Conservation (phyloP, 1,140 invertebrate genomes). For the Aphaenogaster floridana region DNA sequence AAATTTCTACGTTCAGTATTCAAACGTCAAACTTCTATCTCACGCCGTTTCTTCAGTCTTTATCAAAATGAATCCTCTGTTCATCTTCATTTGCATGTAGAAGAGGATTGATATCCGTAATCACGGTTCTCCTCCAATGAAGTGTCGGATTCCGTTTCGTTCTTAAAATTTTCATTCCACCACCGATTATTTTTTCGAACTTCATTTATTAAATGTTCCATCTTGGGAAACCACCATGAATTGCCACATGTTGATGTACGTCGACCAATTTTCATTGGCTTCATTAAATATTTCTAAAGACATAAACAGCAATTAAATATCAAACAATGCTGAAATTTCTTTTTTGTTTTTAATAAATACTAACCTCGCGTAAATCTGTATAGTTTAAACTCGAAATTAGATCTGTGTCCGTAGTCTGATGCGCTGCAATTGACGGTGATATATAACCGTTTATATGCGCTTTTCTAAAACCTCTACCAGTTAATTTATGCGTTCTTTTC, state of each 20-base stretch:
- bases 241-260: constrained; percentile 63
- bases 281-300: constrained; percentile 68
- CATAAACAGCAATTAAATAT: constrained; percentile 32
- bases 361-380: constrained; percentile 53
- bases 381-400: constrained; percentile 43
- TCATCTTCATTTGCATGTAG: constrained; percentile 77
- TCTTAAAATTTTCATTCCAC: constrained; percentile 62
- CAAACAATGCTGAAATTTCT: not conserved
- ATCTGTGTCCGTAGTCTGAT: constrained; percentile 37
- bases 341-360: constrained; percentile 22
- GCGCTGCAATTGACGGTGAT: constrained; percentile 10
- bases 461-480: constrained; percentile 62
- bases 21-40: not conserved
- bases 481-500: constrained; percentile 70
- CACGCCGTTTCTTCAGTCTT: constrained; percentile 35
- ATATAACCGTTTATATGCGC: constrained; percentile 44
- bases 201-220: constrained; percentile 76
- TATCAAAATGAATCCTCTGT: not conserved
- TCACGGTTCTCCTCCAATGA: constrained; percentile 76
- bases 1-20: constrained; percentile 32
- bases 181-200: constrained; percentile 68
- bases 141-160: constrained; percentile 60
- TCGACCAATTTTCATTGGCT: constrained; percentile 43
- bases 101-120: constrained; percentile 81
- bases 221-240: constrained; percentile 73